These are phyloP conservation scores for Hydrophis major DNA, from an alignment of 2,797 vertebrate genomes.

Conservation along the genomic window DNA sequence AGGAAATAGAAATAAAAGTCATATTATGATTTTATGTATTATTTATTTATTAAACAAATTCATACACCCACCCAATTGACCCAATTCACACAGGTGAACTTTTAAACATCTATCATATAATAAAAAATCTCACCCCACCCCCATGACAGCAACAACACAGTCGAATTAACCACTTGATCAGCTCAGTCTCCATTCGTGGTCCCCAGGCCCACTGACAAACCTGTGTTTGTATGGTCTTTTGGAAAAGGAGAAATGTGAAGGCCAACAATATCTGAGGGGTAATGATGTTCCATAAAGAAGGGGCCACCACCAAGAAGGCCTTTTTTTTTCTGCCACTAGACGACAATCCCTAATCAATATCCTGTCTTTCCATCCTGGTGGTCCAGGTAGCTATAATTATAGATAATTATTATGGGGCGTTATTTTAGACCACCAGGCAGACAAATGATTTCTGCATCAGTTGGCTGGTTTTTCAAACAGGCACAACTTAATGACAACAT, in stretches of 20 bases:
- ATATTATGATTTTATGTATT: neutral
- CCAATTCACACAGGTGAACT: too few relatives aligned
- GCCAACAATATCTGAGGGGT: neutral
- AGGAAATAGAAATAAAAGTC: neutral
- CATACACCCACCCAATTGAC: too few relatives aligned
- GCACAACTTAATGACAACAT: neutral
- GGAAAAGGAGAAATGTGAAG: neutral
- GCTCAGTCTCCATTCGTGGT: too few relatives aligned
- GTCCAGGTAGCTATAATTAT: neutral
- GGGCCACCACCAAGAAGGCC: neutral
- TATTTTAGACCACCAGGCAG: neutral
- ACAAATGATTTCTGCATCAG: neutral
- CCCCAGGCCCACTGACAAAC: too few relatives aligned
- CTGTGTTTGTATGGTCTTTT: neutral
- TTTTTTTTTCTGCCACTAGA: neutral
- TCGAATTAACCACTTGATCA: too few relatives aligned
- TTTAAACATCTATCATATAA: too few relatives aligned
- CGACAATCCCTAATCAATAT: neutral
- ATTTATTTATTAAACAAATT: too few relatives aligned
- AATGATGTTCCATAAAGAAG: neutral
- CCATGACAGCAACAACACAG: too few relatives aligned
- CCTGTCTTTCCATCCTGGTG: neutral
- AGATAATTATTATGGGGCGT: neutral
- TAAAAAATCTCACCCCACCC: too few relatives aligned
- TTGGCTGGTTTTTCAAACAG: neutral